Conservation (phyloP, 1,140 invertebrate species). For the Monomorium pharaonis region DNA sequence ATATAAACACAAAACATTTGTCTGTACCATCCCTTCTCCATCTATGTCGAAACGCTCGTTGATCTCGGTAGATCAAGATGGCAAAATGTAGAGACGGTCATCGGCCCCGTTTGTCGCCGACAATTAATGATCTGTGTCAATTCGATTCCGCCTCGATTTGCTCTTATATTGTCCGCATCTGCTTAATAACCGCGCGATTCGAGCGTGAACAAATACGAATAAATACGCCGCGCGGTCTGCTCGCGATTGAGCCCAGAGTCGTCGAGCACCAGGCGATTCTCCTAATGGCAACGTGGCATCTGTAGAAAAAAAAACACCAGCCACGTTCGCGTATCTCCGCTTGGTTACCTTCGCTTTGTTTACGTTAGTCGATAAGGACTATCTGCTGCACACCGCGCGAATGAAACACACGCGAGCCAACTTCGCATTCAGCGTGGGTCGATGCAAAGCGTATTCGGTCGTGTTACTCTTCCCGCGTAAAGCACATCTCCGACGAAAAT, state of each 20-base stretch:
- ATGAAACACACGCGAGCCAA: constrained; percentile 4
- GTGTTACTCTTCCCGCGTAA: neutral
- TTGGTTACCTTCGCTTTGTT: constrained; percentile 47
- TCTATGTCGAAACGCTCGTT: neutral
- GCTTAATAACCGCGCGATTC: constrained; percentile 14
- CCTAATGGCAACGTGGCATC: neutral
- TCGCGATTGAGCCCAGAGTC: constrained; percentile 38
- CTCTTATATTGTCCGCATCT: constrained; percentile 60
- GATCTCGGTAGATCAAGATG: constrained; percentile 50
- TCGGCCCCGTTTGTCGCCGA: constrained; percentile 50
- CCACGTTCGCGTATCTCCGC: neutral
- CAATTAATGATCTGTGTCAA: constrained; percentile 70
- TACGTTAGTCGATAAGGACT: constrained; percentile 55
- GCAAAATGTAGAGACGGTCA: constrained; percentile 46
- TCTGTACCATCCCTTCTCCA: too few relatives aligned
- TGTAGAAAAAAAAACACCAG: neutral
- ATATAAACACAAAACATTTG: too few relatives aligned
- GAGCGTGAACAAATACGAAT: constrained; percentile 1
- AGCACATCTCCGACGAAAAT: neutral
- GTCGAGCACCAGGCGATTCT: neutral
- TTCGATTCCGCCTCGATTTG: constrained; percentile 35
- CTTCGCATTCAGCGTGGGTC: neutral
- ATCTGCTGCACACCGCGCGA: neutral
- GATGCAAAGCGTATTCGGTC: neutral
- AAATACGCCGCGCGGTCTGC: neutral